A percentile compares a stretch with the other conserved stretches of the same genome.
phyloP scores from a whole-genome alignment of 2,113 vertebrate genomes.

The Clupea harengus region DNA sequence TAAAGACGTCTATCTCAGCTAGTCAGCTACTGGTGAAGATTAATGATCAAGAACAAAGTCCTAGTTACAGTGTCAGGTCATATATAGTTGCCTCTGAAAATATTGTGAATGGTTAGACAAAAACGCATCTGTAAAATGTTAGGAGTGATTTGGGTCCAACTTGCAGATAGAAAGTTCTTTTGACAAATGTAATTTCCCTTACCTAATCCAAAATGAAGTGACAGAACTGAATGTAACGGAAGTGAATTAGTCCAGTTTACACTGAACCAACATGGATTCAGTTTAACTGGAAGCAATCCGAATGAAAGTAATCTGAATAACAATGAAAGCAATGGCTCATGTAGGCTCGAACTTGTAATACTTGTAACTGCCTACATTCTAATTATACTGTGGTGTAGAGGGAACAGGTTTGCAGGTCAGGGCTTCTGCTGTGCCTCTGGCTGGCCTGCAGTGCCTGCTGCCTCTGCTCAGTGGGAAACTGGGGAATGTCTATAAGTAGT shows the following conservation, averaged over 20 bases:
- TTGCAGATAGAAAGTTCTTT: not conserved
- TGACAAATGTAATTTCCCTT: not conserved
- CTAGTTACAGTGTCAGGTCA: not conserved
- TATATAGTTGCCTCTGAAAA: not conserved
- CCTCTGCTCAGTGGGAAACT: not conserved
- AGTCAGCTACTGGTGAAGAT: not conserved
- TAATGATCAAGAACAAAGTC: not conserved
- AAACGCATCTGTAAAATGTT: not conserved
- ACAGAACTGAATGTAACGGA: not conserved
- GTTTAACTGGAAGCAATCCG: not conserved
- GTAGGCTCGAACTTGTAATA: not conserved
- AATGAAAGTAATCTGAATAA: not conserved
- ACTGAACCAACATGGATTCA: not conserved
- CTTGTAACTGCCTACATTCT: not conserved
- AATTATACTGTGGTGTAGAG: not conserved
- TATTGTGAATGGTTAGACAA: not conserved
- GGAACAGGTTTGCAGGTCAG: not conserved
- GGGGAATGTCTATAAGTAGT: constrained; percentile 17
- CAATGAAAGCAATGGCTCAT: not conserved
- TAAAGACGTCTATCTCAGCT: not conserved
- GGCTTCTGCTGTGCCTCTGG: not conserved
- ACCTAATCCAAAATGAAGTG: not conserved
- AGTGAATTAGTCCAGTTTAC: not conserved
- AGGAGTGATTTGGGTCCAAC: not conserved
- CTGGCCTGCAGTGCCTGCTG: not conserved